Percentiles rank a stretch among this genome's conserved stretches.
Conservation (phyloP, 1,140 invertebrate species). For the Acromyrmex heyeri region DNA sequence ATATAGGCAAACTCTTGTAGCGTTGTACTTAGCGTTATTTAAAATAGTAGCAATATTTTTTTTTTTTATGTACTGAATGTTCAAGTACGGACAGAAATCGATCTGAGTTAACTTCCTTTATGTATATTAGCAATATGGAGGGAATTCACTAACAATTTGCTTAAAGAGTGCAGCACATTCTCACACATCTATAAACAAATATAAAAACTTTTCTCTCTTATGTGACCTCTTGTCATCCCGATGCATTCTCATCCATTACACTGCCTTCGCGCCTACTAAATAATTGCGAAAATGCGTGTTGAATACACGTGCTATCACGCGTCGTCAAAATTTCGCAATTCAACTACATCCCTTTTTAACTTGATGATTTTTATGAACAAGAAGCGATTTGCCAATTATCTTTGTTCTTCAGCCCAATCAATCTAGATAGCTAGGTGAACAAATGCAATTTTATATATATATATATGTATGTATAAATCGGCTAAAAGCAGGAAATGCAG, state of each 20-base stretch:
- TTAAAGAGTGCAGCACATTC: constrained; percentile 80
- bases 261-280: constrained; percentile 22
- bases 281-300: constrained; percentile 17
- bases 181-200: constrained; percentile 85
- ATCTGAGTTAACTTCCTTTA: constrained; percentile 74
- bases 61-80: constrained; percentile 79
- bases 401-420: not conserved
- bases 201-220: constrained; percentile 81
- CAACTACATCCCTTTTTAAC: not conserved
- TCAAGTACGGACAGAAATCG: constrained; percentile 84
- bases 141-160: constrained; percentile 86
- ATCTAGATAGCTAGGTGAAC: not conserved
- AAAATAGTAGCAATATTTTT: constrained; percentile 83
- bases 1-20: constrained; percentile 84
- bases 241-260: constrained; percentile 51
- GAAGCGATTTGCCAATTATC: constrained; percentile 19
- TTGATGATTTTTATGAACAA: constrained; percentile 11
- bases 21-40: constrained; percentile 85
- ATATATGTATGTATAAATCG: not conserved
- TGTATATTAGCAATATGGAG: constrained; percentile 84
- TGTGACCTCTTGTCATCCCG: constrained; percentile 63
- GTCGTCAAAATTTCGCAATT: constrained; percentile 15
- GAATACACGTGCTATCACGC: constrained; percentile 7
- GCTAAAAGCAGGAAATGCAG: constrained; percentile 53
- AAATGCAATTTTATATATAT: not conserved